Evolutionary conservation across 2,113 vertebrate genomes (phyloP).

Genomic region (Rousettus leschenaultii): DNA sequence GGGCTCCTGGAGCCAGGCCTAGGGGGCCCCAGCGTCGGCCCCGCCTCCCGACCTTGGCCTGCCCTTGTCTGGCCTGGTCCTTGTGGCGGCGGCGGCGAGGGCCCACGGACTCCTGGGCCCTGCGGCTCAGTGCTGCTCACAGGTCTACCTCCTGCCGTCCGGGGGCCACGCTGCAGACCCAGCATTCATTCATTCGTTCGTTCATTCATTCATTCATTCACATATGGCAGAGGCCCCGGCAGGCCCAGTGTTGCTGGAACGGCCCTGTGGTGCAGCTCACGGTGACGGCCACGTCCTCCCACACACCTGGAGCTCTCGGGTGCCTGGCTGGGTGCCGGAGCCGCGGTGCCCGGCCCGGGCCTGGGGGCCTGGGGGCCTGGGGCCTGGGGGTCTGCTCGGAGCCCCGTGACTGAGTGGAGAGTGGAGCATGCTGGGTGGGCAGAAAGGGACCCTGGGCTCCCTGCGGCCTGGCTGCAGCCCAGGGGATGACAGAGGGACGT

Average conservation of each 20-base stretch:
- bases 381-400: too few relatives aligned
- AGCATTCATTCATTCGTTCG: neutral
- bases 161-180: neutral
- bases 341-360: neutral
- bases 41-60: neutral
- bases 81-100: neutral
- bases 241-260: neutral
- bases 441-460: neutral
- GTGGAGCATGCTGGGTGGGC: accelerated
- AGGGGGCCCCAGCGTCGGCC: neutral
- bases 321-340: too few relatives aligned
- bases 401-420: neutral
- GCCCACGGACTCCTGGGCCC: neutral
- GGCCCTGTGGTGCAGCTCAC: too few relatives aligned
- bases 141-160: too few relatives aligned
- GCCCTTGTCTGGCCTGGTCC: neutral
- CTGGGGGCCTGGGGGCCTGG: too few relatives aligned
- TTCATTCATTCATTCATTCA: neutral
- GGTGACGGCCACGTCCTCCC: too few relatives aligned
- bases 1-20: neutral
- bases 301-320: too few relatives aligned
- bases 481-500: accelerated
- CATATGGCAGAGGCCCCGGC: accelerated
- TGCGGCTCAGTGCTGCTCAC: neutral
- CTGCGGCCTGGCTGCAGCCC: neutral